Evolutionary conservation across 2,888 invertebrate species (phyloP).

Genomic region (Tanaodytes sp.): DNA sequence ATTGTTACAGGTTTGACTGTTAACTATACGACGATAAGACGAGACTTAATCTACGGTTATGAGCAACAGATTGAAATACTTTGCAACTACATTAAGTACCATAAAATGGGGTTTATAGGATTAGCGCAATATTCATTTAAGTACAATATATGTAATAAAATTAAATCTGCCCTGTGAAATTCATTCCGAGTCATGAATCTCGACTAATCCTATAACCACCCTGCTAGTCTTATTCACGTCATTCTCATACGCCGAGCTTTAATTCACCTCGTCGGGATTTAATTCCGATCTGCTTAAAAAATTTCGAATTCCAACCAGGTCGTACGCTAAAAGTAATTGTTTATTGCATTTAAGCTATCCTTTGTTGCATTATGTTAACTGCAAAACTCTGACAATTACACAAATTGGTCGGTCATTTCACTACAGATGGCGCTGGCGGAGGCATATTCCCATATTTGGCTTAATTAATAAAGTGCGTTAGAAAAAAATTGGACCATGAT

Average conservation of each 20-base stretch:
- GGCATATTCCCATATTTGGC: too few relatives aligned
- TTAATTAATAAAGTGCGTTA: too few relatives aligned
- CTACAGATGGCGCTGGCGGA: too few relatives aligned
- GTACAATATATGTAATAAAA: slow-evolving; percentile 43
- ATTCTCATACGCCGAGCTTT: slow-evolving; percentile 23
- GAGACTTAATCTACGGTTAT: slow-evolving; percentile 20
- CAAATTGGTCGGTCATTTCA: too few relatives aligned
- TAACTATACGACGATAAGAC: background rate
- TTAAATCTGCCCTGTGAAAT: slow-evolving; percentile 27
- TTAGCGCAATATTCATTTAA: slow-evolving; percentile 39
- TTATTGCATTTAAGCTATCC: too few relatives aligned
- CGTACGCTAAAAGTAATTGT: too few relatives aligned
- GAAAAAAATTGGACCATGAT: too few relatives aligned
- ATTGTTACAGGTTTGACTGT: background rate
- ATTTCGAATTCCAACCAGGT: too few relatives aligned
- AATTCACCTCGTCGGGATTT: slow-evolving; percentile 8
- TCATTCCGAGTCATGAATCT: slow-evolving; percentile 39
- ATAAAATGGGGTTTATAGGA: slow-evolving; percentile 41
- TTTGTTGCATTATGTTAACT: too few relatives aligned
- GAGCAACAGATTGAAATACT: slow-evolving; percentile 40
- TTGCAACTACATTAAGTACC: slow-evolving; percentile 37
- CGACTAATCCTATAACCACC: slow-evolving; percentile 23
- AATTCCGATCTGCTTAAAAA: slow-evolving; percentile 12
- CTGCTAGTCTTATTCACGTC: slow-evolving; percentile 29
- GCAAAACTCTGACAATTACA: too few relatives aligned